Conservation (phyloP, 1,140 invertebrate species). For the Bacillus rossius region DNA sequence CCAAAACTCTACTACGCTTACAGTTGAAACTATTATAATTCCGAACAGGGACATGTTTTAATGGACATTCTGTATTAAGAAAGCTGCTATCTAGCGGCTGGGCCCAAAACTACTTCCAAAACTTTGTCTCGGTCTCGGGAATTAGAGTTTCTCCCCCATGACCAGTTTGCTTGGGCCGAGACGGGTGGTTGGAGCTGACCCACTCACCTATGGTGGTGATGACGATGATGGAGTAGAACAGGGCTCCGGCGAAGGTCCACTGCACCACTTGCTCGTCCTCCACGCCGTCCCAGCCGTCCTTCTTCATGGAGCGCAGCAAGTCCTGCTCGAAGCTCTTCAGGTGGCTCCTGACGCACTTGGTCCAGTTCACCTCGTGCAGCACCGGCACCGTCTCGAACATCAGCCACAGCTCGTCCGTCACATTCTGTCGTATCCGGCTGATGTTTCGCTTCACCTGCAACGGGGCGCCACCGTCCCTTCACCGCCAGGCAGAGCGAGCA, state of each 20-base stretch:
- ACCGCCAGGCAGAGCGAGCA: not conserved
- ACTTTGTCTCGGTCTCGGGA: no score
- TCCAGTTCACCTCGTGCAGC: constrained; percentile 68
- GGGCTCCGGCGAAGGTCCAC: constrained; percentile 86
- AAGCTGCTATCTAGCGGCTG: no score
- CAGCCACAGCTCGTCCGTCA: constrained; percentile 73
- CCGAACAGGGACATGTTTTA: no score
- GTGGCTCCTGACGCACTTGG: constrained; percentile 49
- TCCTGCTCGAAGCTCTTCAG: constrained; percentile 73
- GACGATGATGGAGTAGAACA: constrained; percentile 96
- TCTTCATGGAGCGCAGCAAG: constrained; percentile 76
- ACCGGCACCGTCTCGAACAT: constrained; percentile 59
- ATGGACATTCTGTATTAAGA: no score
- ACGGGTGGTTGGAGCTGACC: no score
- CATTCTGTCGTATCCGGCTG: constrained; percentile 60
- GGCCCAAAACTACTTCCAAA: no score
- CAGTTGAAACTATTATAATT: no score
- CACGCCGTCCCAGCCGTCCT: constrained; percentile 87
- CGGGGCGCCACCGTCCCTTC: constrained; percentile 6
- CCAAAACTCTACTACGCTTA: no score
- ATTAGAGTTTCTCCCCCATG: no score
- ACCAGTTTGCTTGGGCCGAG: no score
- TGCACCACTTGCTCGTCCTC: constrained; percentile 69
- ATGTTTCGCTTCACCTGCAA: constrained; percentile 74
- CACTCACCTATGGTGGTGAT: constrained; percentile 93